A percentile compares a stretch with the other conserved stretches of the same genome.
Evolutionary conservation across 1,140 invertebrate genomes (phyloP).

Genomic region (Hylyphantes graminicola): DNA sequence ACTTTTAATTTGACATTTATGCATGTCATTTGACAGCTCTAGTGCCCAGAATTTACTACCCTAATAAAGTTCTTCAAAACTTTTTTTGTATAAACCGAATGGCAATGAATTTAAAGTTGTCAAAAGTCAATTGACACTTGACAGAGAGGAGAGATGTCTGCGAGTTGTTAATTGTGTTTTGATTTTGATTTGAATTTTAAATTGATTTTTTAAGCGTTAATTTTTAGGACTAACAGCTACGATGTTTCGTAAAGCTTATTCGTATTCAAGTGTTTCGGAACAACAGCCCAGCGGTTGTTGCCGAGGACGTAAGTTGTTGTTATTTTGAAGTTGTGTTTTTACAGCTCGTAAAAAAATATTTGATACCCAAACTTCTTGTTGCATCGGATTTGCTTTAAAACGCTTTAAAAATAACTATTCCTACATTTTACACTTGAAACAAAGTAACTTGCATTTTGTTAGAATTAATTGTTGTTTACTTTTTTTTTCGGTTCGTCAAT

Average conservation of each 20-base stretch:
- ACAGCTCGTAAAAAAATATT: no score
- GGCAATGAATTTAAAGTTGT: not conserved
- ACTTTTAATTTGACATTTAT: no score
- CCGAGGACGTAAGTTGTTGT: constrained; percentile 46
- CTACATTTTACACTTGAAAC: no score
- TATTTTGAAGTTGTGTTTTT: not conserved
- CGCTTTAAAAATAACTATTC: no score
- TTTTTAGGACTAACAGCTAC: not conserved
- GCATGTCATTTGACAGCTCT: no score
- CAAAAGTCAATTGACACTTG: not conserved
- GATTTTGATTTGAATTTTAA: not conserved
- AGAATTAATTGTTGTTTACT: no score
- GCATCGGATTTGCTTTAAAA: no score
- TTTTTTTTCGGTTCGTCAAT: no score
- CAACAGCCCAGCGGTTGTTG: constrained; percentile 44
- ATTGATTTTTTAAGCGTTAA: not conserved
- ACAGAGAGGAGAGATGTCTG: constrained; percentile 18
- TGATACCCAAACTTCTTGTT: no score
- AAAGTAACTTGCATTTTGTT: no score
- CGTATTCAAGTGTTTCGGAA: constrained; percentile 56
- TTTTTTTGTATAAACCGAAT: not conserved
- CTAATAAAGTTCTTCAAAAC: no score
- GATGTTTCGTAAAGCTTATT: constrained; percentile 59
- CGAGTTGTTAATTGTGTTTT: constrained; percentile 30
- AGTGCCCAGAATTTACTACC: no score